These are phyloP conservation scores for Eustalomyia histrio DNA, from an alignment of 2,888 invertebrate species.

Conservation along the genomic window DNA sequence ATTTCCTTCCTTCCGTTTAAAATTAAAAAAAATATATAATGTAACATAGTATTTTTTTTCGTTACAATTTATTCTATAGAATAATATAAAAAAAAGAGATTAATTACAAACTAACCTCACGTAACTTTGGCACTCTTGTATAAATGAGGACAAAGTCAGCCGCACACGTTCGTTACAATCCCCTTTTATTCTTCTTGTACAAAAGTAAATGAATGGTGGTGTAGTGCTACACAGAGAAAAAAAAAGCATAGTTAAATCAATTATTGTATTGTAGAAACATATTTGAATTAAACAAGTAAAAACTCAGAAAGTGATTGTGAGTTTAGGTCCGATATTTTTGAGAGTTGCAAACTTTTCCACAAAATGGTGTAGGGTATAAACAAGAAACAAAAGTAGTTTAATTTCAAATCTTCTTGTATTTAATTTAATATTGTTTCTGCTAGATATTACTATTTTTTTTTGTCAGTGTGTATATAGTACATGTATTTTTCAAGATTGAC, in stretches of 20 bases:
- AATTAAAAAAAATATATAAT: slow-evolving; percentile 28
- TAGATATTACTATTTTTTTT: too few species aligned
- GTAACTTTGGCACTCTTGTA: slow-evolving; percentile 62
- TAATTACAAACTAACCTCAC: slow-evolving; percentile 66
- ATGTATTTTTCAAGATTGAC: slow-evolving; percentile 54
- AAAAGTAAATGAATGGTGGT: slow-evolving; percentile 6
- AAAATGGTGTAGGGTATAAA: too few species aligned
- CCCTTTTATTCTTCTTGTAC: slow-evolving; percentile 11
- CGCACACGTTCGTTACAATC: slow-evolving; percentile 59
- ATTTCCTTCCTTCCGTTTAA: slow-evolving; percentile 53
- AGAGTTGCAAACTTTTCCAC: too few species aligned
- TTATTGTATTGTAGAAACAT: too few species aligned
- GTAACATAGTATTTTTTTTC: slow-evolving; percentile 55
- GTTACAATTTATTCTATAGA: slow-evolving; percentile 46
- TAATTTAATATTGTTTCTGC: too few species aligned
- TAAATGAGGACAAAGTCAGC: slow-evolving; percentile 60
- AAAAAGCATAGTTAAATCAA: too few species aligned
- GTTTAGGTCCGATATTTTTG: too few species aligned
- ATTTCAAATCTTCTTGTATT: too few species aligned
- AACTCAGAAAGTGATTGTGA: too few species aligned
- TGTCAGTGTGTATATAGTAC: too few species aligned
- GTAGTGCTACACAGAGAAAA: background rate
- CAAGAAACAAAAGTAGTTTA: too few species aligned
- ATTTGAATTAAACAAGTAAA: too few species aligned
- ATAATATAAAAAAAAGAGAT: slow-evolving; percentile 44